Evolutionary conservation across 2,113 vertebrate species (phyloP).

Genomic region (Anarhynchus alexandrinus): DNA sequence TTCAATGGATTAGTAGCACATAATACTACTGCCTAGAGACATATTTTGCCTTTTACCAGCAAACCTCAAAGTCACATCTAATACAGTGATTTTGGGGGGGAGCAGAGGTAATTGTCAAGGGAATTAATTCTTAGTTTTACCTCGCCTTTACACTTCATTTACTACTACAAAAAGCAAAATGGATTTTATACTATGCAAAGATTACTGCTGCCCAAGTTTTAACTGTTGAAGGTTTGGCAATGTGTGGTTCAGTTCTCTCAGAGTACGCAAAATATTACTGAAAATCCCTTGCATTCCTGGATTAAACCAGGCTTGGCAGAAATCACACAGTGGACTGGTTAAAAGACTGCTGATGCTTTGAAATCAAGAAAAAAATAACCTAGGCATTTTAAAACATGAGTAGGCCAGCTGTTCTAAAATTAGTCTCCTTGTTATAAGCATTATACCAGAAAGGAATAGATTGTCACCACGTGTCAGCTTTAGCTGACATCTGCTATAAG

Average conservation of each 20-base stretch:
- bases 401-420: conserved; percentile 28
- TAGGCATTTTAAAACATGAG: not conserved
- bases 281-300: not conserved
- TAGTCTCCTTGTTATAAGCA: not conserved
- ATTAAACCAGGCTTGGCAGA: not conserved
- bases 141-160: not conserved
- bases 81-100: not conserved
- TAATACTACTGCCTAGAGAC: not conserved
- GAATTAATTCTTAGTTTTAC: not conserved
- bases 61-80: not conserved
- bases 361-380: not conserved
- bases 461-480: conserved; percentile 47
- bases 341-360: not conserved
- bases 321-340: not conserved
- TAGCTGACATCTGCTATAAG: conserved; percentile 43
- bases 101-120: not conserved
- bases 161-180: not conserved
- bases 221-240: not conserved
- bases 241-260: not conserved
- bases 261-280: not conserved
- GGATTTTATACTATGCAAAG: not conserved
- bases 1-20: not conserved
- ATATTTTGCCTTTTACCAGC: not conserved
- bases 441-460: conserved; percentile 5
- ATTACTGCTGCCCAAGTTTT: not conserved